Base-by-base conservation (phyloP, 1,140 invertebrate genomes). In the Atta colombica region DNA sequence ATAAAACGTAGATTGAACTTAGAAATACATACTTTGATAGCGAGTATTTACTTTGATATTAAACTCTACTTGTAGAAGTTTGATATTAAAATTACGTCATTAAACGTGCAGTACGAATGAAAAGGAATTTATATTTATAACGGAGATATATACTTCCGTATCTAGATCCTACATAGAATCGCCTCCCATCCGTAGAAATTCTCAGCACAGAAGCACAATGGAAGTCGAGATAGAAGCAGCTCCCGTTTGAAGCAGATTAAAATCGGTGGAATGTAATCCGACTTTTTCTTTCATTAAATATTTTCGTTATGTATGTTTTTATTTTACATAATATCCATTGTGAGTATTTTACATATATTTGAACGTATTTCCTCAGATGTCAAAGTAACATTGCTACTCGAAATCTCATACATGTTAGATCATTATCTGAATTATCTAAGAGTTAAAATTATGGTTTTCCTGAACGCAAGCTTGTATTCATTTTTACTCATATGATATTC, bases 31-130 rank as follows among this genome's bases (percentile, higher is more conserved):
- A 45, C 31, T 80, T 53, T 12, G 16, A 78, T 10, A 21, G 63
- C 49, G 28, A n/a, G n/a, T 25, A 69, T 81, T 81, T 81, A 69
- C 63, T 81, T 58, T 81, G 31, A 16, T 81, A 81, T 81, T 69
- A 81, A 81, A 81, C 31, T 69, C 49, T n/a, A 16, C 12, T 31
- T 39, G 21, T 63, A 31, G n/a, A 69, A 81, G 31, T 69, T 81
- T 55, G 49, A 58, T 81, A 81, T 55, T 69, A 58, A 69, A 69
- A 49, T 69, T 81, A 69, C 31, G 53, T 28, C 51, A 69, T 80
- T 18, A 68, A 69, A 69, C 49, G 51, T 14, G 16, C 14, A 55
- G 18, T 21, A 39, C 25, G 45, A 65, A 66, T 61, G 18, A 5
- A 14, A 25, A 63, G 55, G 51, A 74, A 58, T 60, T 60, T 61